Evolutionary conservation across 2,888 invertebrate genomes (phyloP).

Genomic region (Drosophila putrida): DNA sequence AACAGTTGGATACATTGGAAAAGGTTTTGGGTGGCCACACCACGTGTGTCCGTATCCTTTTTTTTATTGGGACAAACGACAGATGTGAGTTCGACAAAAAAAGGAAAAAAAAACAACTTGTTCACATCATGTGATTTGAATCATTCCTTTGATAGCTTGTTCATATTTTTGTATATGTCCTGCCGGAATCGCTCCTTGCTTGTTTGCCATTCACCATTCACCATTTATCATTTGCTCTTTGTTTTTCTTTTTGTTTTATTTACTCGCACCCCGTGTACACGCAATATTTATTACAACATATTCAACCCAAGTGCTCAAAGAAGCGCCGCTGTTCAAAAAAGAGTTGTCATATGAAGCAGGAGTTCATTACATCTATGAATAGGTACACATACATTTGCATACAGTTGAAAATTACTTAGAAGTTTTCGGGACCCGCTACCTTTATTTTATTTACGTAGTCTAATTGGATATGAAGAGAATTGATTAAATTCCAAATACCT

Average conservation of each 20-base stretch:
- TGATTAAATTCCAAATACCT: constrained; percentile 33
- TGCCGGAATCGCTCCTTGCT: constrained; percentile 41
- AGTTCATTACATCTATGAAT: constrained; percentile 1
- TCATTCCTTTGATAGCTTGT: constrained; percentile 53
- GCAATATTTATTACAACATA: constrained; percentile 64
- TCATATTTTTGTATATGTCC: constrained; percentile 52
- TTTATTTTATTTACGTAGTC: constrained; percentile 13
- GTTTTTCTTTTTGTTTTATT: constrained; percentile 32
- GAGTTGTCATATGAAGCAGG: constrained; percentile 1
- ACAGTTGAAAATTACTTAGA: constrained; percentile 5
- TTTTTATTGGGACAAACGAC: constrained; percentile 33
- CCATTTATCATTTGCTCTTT: constrained; percentile 11
- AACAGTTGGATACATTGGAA: constrained; percentile 1
- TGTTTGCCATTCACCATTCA: constrained; percentile 24
- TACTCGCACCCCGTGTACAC: constrained; percentile 37
- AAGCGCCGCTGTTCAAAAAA: constrained; percentile 12
- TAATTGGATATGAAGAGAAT: constrained; percentile 28
- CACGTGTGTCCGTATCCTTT: constrained; percentile 40
- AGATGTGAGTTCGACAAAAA: constrained; percentile 23
- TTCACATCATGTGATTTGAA: constrained; percentile 60
- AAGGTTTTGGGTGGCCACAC: constrained; percentile 25
- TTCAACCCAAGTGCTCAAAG: constrained; percentile 30
- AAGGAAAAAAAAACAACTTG: constrained; percentile 32
- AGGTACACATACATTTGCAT: background rate
- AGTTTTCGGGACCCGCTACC: constrained; percentile 10